Percentiles rank a stretch among this genome's conserved stretches.
Conservation (phyloP, 2,113 vertebrate species). For the Lamprotornis superbus region DNA sequence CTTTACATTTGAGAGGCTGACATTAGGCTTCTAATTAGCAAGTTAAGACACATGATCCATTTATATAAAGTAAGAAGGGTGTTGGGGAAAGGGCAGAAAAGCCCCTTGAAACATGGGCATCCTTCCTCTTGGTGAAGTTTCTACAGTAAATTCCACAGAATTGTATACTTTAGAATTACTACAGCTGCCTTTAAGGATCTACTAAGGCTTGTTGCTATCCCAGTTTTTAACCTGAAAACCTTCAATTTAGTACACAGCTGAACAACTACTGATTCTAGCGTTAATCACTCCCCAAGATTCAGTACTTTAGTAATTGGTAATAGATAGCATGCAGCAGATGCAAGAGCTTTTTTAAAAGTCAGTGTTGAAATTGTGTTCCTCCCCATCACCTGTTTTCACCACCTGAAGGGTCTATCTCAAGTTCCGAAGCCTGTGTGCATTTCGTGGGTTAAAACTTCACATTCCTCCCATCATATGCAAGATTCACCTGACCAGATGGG, state of each 20-base stretch:
- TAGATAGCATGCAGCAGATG: background rate
- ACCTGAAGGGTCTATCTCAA: background rate
- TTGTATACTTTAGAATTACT: background rate
- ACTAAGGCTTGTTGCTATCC: background rate
- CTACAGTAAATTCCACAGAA: background rate
- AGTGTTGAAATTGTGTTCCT: background rate
- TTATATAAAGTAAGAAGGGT: background rate
- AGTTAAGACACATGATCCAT: background rate
- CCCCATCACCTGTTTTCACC: background rate
- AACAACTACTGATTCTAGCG: background rate
- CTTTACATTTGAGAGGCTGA: background rate
- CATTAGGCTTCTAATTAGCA: background rate
- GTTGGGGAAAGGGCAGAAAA: background rate
- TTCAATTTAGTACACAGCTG: background rate
- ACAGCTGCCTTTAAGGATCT: background rate
- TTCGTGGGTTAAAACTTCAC: background rate
- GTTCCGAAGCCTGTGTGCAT: background rate
- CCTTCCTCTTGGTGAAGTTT: background rate
- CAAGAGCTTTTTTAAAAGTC: background rate
- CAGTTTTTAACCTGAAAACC: background rate
- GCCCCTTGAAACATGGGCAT: background rate
- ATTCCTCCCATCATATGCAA: background rate
- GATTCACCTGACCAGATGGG: background rate
- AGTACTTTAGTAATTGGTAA: background rate
- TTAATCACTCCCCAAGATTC: background rate